Evolutionary conservation across 2,888 invertebrate species (phyloP).

Genomic region (Adelphocoris suturalis): DNA sequence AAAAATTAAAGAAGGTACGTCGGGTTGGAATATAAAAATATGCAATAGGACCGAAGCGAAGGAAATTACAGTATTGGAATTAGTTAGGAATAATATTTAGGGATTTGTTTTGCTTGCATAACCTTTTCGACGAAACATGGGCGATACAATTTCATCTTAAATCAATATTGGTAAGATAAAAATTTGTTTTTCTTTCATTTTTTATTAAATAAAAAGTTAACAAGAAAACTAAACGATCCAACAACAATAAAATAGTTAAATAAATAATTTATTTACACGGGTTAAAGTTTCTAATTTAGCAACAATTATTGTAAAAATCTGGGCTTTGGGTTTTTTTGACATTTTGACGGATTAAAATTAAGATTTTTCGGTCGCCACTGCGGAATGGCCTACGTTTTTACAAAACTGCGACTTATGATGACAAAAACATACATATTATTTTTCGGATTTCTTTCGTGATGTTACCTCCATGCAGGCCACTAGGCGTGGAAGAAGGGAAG

Average conservation of each 20-base stretch:
- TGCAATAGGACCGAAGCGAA: no score
- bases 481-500: no score
- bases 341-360: not conserved
- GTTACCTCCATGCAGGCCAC: no score
- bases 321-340: not conserved
- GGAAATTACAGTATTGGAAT: no score
- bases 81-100: no score
- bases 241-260: constrained; percentile 58
- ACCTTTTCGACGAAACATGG: not conserved
- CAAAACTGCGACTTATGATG: no score
- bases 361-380: not conserved
- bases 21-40: no score
- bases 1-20: no score
- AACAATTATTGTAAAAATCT: constrained; percentile 48
- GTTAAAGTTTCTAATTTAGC: constrained; percentile 50
- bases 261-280: constrained; percentile 62
- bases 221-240: constrained; percentile 64
- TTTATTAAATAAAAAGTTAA: constrained; percentile 53
- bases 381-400: no score
- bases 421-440: no score
- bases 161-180: constrained; percentile 39
- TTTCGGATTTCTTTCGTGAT: no score
- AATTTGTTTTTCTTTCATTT: not conserved
- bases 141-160: constrained; percentile 22
- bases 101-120: not conserved